Base-by-base conservation (phyloP, 2,113 vertebrate genomes). In the Pseudopipra pipra region DNA sequence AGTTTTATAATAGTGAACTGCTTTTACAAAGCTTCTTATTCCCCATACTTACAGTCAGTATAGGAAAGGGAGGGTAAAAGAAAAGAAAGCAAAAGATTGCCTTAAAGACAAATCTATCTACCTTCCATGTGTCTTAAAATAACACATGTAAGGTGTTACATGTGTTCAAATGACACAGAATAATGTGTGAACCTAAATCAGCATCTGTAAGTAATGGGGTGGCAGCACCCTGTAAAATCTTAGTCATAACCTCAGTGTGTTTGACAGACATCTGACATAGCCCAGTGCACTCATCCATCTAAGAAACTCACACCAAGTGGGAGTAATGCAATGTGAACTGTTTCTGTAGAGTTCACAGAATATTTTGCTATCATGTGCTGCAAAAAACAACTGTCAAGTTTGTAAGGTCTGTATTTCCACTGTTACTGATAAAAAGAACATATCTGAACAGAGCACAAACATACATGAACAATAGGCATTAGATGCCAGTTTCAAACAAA, bases 221-320 rank as follows among this genome's bases (percentile, higher is more conserved):
- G 46, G 41, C 16, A 74, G 12, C 35, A 6, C 4, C 24, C 58
- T 76, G 13, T 4, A 41, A 51, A 3, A 28, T 41, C 44, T 61
- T 31, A 73, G 14, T 19, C n/a, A 43, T 35, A 75, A 35, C 27
- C 5, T 78, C 33, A 25, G 0, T 13, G 11, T 52, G 16, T 37
- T 52, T 0, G 0, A 81, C 21, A 61, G 22, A 10, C 22, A 61
- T 43, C 27, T 92, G 70, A 28, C 27, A 49, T 2, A 61, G 25
- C 6, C 27, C 14, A 30, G 20, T 25, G 4, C 11, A 62, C 18
- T 39, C n/a, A 75, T 25, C 4, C n/a, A 67, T n/a, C 12, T 47
- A 63, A 66, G 31, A 75, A 94, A 56, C 30, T 66, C n/a, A 61
- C n/a, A 54, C 5, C 15, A 70, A 70, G 8, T 47, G 23, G 12